Conservation (phyloP, 30 jellyfish, hydroid and myxozoan genomes). For the Turritopsis dohrnii region DNA sequence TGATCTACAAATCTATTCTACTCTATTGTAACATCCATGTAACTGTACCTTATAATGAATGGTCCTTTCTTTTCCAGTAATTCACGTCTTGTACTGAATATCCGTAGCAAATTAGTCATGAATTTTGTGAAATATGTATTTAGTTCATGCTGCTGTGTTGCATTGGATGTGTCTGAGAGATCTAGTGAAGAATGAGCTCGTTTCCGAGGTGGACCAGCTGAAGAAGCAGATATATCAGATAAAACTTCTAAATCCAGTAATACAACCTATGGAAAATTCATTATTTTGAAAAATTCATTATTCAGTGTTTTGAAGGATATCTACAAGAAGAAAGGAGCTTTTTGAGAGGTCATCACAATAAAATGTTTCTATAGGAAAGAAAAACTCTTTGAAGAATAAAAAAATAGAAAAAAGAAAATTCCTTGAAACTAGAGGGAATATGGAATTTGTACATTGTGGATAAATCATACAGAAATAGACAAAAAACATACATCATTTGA, state of each 20-base stretch:
- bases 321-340: too few relatives aligned
- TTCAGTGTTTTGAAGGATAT: too few relatives aligned
- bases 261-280: constrained; percentile 81
- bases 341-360: too few relatives aligned
- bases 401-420: background rate
- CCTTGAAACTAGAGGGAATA: too few relatives aligned
- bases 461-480: constrained; percentile 1
- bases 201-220: constrained; percentile 94
- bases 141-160: constrained; percentile 61
- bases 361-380: too few relatives aligned
- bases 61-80: constrained; percentile 78
- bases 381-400: too few relatives aligned
- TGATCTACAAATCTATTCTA: too few relatives aligned
- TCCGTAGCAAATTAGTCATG: constrained; percentile 59
- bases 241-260: constrained; percentile 85
- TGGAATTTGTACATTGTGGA: background rate
- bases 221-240: constrained; percentile 89
- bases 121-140: constrained; percentile 84
- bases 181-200: constrained; percentile 46
- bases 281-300: too few relatives aligned
- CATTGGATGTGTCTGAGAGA: constrained; percentile 28
- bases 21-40: background rate
- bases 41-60: constrained; percentile 61
- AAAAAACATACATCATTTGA: constrained; percentile 64
- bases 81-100: constrained; percentile 67